Percentiles rank a stretch among this genome's conserved stretches.
phyloP scores from a whole-genome alignment of 1,140 invertebrate species.

The Atopsyche davidsoni region DNA sequence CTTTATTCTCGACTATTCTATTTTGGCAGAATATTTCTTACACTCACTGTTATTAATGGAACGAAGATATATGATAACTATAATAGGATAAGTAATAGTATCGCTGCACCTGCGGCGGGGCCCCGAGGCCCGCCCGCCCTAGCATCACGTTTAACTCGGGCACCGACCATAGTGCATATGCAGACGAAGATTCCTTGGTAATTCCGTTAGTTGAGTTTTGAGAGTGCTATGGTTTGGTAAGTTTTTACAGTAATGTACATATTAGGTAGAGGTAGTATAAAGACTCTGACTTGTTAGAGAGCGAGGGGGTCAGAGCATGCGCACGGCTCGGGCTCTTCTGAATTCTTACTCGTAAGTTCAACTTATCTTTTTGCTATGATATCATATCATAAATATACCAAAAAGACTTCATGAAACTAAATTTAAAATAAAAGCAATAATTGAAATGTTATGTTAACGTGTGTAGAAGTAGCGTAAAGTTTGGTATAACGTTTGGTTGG shows the following conservation, averaged over 20 bases:
- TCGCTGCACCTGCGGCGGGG: constrained; percentile 12
- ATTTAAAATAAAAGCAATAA: constrained; percentile 20
- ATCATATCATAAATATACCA: constrained; percentile 17
- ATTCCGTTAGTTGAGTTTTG: constrained; percentile 25
- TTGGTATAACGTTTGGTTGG: no score
- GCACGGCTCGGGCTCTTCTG: constrained; percentile 17
- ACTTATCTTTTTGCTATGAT: constrained; percentile 12
- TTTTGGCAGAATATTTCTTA: constrained; percentile 29
- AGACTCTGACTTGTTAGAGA: constrained; percentile 30
- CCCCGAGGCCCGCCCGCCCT: constrained; percentile 32
- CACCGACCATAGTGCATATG: constrained; percentile 36
- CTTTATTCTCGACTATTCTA: constrained; percentile 28
- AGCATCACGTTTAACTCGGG: constrained; percentile 29
- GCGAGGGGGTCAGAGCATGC: constrained; percentile 16
- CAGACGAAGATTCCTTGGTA: constrained; percentile 32
- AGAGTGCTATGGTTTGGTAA: constrained; percentile 22
- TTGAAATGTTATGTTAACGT: no score
- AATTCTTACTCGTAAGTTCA: no score
- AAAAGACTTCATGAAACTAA: constrained; percentile 19
- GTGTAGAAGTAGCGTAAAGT: no score
- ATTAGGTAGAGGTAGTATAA: constrained; percentile 29
- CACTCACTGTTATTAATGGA: constrained; percentile 25
- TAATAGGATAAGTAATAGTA: constrained; percentile 19
- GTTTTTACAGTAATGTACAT: constrained; percentile 29
- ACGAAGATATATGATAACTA: constrained; percentile 13